A percentile compares a stretch with the other conserved stretches of the same genome.
Evolutionary conservation across 35 echinoderm and acorn worm genomes (phyloP).

Genomic region (Ptychodera flava): DNA sequence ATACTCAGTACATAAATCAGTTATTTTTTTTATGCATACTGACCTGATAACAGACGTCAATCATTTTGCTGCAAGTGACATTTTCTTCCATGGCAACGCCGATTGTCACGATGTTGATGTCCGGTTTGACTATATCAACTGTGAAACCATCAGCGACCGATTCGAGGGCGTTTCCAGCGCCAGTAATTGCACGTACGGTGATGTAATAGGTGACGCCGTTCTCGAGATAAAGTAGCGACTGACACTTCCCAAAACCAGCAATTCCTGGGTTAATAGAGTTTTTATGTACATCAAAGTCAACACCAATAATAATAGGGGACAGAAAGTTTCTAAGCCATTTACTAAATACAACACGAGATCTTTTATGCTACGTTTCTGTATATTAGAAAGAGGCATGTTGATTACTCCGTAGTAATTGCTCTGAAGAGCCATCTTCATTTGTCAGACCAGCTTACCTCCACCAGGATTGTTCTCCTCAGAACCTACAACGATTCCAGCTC

Average conservation of each 20-base stretch:
- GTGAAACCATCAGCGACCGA: slow-evolving; percentile 30
- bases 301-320: too few species aligned
- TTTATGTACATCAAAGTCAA: too few species aligned
- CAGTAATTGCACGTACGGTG: slow-evolving; percentile 39
- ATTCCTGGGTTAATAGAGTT: too few species aligned
- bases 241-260: slow-evolving; percentile 18
- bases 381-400: too few species aligned
- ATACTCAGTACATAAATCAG: too few species aligned
- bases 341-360: too few species aligned
- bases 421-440: neutral
- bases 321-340: too few species aligned
- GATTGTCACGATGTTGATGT: slow-evolving; percentile 3
- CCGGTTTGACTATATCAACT: slow-evolving; percentile 23
- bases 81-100: neutral
- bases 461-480: neutral
- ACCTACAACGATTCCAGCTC: slow-evolving; percentile 9
- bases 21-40: too few species aligned
- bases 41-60: neutral
- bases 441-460: slow-evolving; percentile 7
- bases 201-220: slow-evolving; percentile 32
- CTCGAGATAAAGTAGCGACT: slow-evolving; percentile 24
- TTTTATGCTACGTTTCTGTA: too few species aligned
- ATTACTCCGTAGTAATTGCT: too few species aligned
- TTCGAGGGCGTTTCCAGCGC: slow-evolving; percentile 36
- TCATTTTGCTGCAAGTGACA: neutral